A percentile compares a stretch with the other conserved stretches of the same genome.
These are phyloP conservation scores for Grammomys surdaster DNA, from an alignment of 2,113 vertebrate species.

Conservation along the genomic window DNA sequence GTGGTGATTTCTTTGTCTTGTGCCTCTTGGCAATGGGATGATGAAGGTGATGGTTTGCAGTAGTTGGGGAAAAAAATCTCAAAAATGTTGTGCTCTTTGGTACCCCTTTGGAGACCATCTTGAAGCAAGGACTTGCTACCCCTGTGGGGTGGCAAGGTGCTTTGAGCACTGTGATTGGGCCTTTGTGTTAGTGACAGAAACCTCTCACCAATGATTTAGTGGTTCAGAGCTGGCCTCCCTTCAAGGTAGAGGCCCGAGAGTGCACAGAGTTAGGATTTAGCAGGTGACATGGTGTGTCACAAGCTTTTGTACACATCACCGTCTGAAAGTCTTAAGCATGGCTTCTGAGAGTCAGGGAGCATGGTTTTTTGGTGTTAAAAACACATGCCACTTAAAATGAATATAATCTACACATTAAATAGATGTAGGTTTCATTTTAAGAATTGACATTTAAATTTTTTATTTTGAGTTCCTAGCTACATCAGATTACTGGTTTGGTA, in stretches of 20 bases:
- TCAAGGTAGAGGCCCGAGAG: slow-evolving; percentile 1
- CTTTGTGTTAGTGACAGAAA: slow-evolving; percentile 1
- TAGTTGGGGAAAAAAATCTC: slow-evolving; percentile 10
- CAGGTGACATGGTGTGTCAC: background rate
- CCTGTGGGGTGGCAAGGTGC: background rate
- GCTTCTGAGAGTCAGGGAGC: too few relatives aligned
- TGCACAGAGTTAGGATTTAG: background rate
- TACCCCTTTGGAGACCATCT: background rate
- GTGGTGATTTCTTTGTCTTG: background rate
- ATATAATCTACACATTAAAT: slow-evolving; percentile 43
- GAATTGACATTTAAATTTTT: slow-evolving; percentile 50
- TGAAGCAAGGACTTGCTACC: background rate
- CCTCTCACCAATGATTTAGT: background rate
- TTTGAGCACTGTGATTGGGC: background rate
- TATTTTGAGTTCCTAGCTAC: slow-evolving; percentile 46
- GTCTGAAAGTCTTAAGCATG: background rate
- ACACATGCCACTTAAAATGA: slow-evolving; percentile 6
- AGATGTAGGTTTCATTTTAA: slow-evolving; percentile 57
- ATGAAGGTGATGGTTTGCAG: slow-evolving; percentile 31
- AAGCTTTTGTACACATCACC: background rate
- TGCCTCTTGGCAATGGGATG: slow-evolving; percentile 55
- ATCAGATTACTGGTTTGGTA: slow-evolving; percentile 48
- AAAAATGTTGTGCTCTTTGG: slow-evolving; percentile 38
- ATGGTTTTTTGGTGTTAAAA: slow-evolving; percentile 48
- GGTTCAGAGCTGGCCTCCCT: background rate